Conservation (phyloP, 2,888 invertebrate species). For the Temnothorax ravouxi region DNA sequence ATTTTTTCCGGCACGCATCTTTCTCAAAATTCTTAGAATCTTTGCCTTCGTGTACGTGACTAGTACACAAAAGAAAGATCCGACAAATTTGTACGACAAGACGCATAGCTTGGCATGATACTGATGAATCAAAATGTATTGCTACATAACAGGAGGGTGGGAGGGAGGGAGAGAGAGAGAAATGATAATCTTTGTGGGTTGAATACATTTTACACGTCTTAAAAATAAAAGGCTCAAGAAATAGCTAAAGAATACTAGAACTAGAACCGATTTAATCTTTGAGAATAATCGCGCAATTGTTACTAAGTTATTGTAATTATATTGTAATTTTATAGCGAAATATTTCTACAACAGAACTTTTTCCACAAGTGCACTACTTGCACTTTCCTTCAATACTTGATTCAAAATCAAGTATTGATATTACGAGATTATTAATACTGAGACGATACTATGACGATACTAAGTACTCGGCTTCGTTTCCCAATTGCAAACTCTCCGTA, state of each 20-base stretch:
- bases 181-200: neutral
- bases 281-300: neutral
- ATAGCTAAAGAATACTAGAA: neutral
- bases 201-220: neutral
- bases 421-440: neutral
- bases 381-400: neutral
- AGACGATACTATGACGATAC: neutral
- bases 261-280: neutral
- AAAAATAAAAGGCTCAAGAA: neutral
- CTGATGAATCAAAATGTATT: neutral
- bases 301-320: neutral
- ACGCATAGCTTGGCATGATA: neutral
- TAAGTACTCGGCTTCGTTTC: neutral
- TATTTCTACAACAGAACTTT: neutral
- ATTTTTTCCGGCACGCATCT: slow-evolving; percentile 27
- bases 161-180: neutral
- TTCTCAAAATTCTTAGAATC: slow-evolving; percentile 44
- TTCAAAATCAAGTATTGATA: neutral
- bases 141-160: too few species aligned
- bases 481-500: neutral
- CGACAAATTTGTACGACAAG: neutral
- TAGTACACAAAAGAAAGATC: neutral
- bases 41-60: slow-evolving; percentile 24
- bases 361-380: neutral
- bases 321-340: neutral